Base-by-base conservation (phyloP, 2,113 vertebrate species). In the Heliornis fulica region DNA sequence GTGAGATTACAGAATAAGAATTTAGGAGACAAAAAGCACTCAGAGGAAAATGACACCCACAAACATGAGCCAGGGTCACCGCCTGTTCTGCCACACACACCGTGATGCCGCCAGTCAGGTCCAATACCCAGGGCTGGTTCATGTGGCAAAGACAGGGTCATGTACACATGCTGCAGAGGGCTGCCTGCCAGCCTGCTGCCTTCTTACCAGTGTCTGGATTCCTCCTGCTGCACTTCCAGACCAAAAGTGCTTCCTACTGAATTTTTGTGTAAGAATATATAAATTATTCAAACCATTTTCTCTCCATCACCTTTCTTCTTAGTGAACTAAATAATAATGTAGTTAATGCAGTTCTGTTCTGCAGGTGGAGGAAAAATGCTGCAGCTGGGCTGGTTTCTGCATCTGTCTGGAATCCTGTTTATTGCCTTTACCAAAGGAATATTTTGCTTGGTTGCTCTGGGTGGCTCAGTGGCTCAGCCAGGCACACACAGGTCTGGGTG, bases 401-500 rank as follows among this genome's bases (percentile, higher is more conserved):
- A 0, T 45, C 28, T 22, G 32, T 41, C 64, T 66, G 46, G 38
- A 5, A 5, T 36, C 51, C 60, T 4, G 0, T 54, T 31, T 70
- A 45, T 13, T 70, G 64, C 64, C 40, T 87, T 68, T 60, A 72
- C 61, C 2, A 1, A 53, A 78, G 25, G 38, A 59, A 5, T 25
- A 34, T 68, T 74, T 85, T 53, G 15, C 43, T 48, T 54, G 28
- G 40, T 61, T 54, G 78, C 38, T 71, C 40, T 68, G 46, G 17
- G 59, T 66, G 72, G 26, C 53, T 78, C 60, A 75, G 69, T n/a
- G n/a, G n/a, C n/a, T n/a, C n/a, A n/a, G n/a, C 41, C 38, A 91
- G 45, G 59, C 46, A 89, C 0, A 0, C 38, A 51, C 3, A 68
- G 46, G 36, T 65, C 34, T 59, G 56, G 41, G 31, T 2, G 7